Evolutionary conservation across 1,140 invertebrate genomes (phyloP), one percentile per base, ranked within the genome.

Genomic region (Campoletis sonorensis): DNA sequence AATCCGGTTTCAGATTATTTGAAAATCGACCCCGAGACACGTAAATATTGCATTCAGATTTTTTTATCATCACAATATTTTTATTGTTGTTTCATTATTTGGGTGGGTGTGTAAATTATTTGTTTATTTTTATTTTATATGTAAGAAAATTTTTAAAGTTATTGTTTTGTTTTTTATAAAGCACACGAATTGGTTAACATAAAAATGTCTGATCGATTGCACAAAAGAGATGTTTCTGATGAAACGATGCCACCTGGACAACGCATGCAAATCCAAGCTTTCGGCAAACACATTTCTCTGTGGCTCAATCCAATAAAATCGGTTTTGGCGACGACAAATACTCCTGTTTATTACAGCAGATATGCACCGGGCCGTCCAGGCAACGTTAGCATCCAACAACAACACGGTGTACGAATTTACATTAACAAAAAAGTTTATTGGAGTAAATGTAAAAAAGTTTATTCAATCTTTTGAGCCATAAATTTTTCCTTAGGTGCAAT

Each of bases 261-360:
- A n/a, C n/a, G n/a, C n/a, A n/a, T n/a, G 64, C 30, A 26, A 40
- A 26, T 77, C 30, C 58, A 18, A 64, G 54, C 26, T 37, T 78
- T 78, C 49, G 51, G 26, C 30, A n/a, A 78, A 16, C n/a, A 64
- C 27, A 13, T 64, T 10, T 26, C 64, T 21, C 23, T 67, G 64
- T 78, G 58, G 54, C 23, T 78, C 67, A 15, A 37, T 78, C 54
- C 76, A 21, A 15, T 37, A 64, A 58, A 78, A 15, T 61, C 54
- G 26, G 4, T 61, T 64, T 78, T 78, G 40, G 58, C 30, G 4
- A 58, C 49, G 27, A 58, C 64, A 33, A 23, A 78, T n/a, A 78
- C 76, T 26, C 76, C 76, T n/a, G 30, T 78, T 67, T 78, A 78
- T 26, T 33, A 40, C 37, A 4, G 30, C n/a, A 40, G 11, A 37